These are phyloP conservation scores for Julus scanicus DNA, from an alignment of 2,888 invertebrate genomes.

Conservation along the genomic window DNA sequence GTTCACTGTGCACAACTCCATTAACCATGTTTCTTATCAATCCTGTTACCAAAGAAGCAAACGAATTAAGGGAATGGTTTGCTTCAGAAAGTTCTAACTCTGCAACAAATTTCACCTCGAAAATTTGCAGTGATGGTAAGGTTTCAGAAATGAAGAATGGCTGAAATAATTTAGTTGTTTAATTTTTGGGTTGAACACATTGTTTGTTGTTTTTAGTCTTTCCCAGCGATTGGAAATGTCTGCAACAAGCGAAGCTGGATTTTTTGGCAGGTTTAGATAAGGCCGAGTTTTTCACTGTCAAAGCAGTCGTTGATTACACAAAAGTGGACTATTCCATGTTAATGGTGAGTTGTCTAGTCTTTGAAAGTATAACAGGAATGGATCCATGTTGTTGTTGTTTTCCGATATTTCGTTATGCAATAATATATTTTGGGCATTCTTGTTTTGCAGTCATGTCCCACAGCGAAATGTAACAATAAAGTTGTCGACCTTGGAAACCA, in stretches of 20 bases:
- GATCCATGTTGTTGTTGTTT: neutral
- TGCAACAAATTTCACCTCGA: conserved; percentile 62
- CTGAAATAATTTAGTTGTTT: neutral
- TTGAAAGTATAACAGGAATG: neutral
- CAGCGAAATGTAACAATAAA: conserved; percentile 93
- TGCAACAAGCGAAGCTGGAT: conserved; percentile 78
- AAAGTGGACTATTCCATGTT: conserved; percentile 87
- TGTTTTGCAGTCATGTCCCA: conserved; percentile 78
- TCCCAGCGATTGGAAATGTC: conserved; percentile 73
- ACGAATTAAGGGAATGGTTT: conserved; percentile 90
- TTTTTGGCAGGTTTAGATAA: conserved; percentile 75
- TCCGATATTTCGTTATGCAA: neutral
- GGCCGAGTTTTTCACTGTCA: conserved; percentile 82
- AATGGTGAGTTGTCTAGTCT: conserved; percentile 68
- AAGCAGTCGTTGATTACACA: conserved; percentile 82
- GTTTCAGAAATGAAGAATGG: neutral
- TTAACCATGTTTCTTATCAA: conserved; percentile 73
- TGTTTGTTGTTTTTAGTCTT: neutral
- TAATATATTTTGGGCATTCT: neutral
- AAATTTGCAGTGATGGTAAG: conserved; percentile 59
- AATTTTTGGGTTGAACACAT: neutral
- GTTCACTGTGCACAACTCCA: conserved; percentile 67
- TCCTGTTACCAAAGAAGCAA: conserved; percentile 89
- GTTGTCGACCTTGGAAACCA: conserved; percentile 88
- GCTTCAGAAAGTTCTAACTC: conserved; percentile 71